Percentiles rank a stretch among this genome's conserved stretches.
phyloP scores from a whole-genome alignment of 1,140 invertebrate species.

The Sipha flava region DNA sequence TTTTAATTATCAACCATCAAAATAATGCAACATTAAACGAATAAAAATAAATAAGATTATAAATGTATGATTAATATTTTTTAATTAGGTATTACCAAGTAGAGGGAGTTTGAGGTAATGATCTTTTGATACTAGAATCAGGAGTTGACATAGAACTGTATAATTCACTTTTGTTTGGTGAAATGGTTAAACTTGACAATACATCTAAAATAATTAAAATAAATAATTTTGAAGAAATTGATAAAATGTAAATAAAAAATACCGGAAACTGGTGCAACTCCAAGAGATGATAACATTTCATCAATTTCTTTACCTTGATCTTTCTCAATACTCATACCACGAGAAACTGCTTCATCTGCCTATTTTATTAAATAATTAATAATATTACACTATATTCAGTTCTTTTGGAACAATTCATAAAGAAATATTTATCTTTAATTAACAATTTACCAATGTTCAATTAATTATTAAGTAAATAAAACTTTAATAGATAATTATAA shows the following conservation, averaged over 20 bases:
- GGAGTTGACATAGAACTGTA: slow-evolving; percentile 19
- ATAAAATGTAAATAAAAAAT: slow-evolving; percentile 31
- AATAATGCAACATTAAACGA: no score
- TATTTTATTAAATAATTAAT: slow-evolving; percentile 38
- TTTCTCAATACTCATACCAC: slow-evolving; percentile 52
- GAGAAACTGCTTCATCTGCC: slow-evolving; percentile 63
- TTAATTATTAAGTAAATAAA: no score
- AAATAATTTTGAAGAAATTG: background rate
- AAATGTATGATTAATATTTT: no score
- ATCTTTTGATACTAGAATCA: slow-evolving; percentile 20
- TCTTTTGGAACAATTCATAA: no score
- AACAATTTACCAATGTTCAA: no score
- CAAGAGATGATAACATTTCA: slow-evolving; percentile 73
- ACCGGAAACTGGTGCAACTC: slow-evolving; percentile 73
- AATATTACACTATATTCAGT: no score
- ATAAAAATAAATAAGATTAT: no score
- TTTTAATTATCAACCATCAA: no score
- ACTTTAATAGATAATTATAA: no score
- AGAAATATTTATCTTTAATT: no score
- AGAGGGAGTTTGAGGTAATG: slow-evolving; percentile 17
- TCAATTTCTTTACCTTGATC: slow-evolving; percentile 68
- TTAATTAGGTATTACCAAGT: slow-evolving; percentile 4
- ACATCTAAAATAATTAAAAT: slow-evolving; percentile 1
- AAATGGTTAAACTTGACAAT: slow-evolving; percentile 13
- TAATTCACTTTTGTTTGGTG: slow-evolving; percentile 26